These are phyloP conservation scores for Simalia tracyae DNA, from an alignment of 2,797 vertebrate species.

Conservation along the genomic window DNA sequence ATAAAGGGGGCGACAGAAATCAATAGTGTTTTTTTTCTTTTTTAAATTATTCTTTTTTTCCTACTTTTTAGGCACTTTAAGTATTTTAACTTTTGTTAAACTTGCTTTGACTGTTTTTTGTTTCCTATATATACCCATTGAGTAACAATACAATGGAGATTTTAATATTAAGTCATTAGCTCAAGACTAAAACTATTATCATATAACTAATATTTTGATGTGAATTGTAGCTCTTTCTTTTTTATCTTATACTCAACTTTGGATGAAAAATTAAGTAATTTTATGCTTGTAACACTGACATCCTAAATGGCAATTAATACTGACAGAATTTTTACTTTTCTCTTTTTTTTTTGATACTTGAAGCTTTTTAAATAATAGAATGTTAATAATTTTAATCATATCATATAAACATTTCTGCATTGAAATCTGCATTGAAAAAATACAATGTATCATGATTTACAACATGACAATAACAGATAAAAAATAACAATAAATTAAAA, in stretches of 20 bases:
- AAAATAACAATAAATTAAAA: background rate
- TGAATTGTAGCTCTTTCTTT: background rate
- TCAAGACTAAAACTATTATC: background rate
- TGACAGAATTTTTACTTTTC: background rate
- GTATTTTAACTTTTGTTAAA: background rate
- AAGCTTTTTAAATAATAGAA: background rate
- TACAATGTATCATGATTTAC: background rate
- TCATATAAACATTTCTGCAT: background rate
- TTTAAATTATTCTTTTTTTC: too few relatives aligned
- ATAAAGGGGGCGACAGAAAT: too few relatives aligned
- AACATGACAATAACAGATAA: background rate
- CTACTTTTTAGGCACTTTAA: too few relatives aligned
- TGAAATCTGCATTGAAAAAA: background rate
- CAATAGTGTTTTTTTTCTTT: too few relatives aligned
- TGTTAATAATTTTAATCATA: background rate
- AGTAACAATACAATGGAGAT: background rate
- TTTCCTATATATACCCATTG: background rate
- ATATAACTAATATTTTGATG: background rate
- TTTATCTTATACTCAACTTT: background rate
- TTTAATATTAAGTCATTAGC: background rate
- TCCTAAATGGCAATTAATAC: background rate
- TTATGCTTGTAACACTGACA: background rate
- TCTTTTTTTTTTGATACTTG: background rate
- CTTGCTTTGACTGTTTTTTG: background rate
- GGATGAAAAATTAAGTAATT: background rate